Conservation (phyloP, 1,140 invertebrate species). For the Heliothis virescens region DNA sequence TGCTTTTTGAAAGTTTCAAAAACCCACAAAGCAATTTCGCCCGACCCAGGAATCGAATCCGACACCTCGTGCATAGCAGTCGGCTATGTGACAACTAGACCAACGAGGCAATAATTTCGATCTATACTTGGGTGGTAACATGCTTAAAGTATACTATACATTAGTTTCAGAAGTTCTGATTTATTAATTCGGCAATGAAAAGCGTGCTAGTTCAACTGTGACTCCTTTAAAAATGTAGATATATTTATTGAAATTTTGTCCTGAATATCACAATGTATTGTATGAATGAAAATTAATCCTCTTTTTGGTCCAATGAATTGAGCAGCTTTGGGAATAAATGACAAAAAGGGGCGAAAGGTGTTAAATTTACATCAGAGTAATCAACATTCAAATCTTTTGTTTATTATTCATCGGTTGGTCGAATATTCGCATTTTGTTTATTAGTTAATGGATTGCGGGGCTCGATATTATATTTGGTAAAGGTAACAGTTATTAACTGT, state of each 20-base stretch:
- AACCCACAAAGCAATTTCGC: too few relatives aligned
- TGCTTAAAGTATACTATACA: background rate
- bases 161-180: background rate
- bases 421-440: constrained; percentile 28
- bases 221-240: background rate
- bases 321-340: constrained; percentile 47
- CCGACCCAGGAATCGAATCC: too few relatives aligned
- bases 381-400: constrained; percentile 40
- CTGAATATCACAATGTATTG: constrained; percentile 14
- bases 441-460: constrained; percentile 21
- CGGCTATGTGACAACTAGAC: too few relatives aligned
- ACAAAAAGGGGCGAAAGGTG: constrained; percentile 48
- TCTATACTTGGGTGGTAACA: background rate
- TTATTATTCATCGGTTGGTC: constrained; percentile 23
- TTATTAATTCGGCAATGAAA: background rate
- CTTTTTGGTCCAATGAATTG: constrained; percentile 40
- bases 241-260: constrained; percentile 20
- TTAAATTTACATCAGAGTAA: constrained; percentile 51
- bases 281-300: constrained; percentile 49
- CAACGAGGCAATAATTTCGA: too few relatives aligned
- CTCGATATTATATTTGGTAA: background rate
- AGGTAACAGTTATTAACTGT: background rate
- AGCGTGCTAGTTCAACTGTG: constrained; percentile 1
- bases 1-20: too few relatives aligned
- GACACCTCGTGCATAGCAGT: too few relatives aligned